Percentiles rank a stretch among this genome's conserved stretches.
These are phyloP conservation scores for Drosophila ogumai DNA, from an alignment of 1,140 invertebrate species.

Conservation along the genomic window DNA sequence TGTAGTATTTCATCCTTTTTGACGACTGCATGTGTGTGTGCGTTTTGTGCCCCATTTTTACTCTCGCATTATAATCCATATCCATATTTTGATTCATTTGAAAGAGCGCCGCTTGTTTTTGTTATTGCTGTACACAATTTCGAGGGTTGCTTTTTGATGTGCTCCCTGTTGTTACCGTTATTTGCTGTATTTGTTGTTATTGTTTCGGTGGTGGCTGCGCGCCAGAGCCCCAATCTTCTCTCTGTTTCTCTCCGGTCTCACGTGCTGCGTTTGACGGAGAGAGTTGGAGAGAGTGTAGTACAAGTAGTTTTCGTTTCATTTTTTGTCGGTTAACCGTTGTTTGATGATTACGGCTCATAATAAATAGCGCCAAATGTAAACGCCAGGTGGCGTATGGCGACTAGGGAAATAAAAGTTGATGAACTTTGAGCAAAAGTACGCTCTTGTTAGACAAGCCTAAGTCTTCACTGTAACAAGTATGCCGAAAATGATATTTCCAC, in stretches of 20 bases:
- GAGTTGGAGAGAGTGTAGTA: conserved; percentile 17
- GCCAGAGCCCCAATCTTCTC: conserved; percentile 38
- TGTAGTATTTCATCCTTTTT: conserved; percentile 45
- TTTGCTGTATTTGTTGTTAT: conserved; percentile 41
- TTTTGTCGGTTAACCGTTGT: conserved; percentile 49
- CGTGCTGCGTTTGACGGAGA: conserved; percentile 27
- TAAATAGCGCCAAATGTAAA: conserved; percentile 21
- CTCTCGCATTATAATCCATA: conserved; percentile 75
- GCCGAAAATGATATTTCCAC: background rate
- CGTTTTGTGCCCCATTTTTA: conserved; percentile 71
- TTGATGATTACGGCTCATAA: conserved; percentile 45
- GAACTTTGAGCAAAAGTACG: background rate
- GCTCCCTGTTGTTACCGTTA: conserved; percentile 40
- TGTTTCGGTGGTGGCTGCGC: conserved; percentile 53
- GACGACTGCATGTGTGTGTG: conserved; percentile 20
- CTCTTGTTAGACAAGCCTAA: background rate
- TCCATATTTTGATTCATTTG: conserved; percentile 78
- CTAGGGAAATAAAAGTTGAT: conserved; percentile 5
- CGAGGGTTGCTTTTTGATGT: conserved; percentile 59
- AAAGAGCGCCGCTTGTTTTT: conserved; percentile 59
- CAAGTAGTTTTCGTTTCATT: conserved; percentile 42
- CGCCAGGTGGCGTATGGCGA: conserved; percentile 33
- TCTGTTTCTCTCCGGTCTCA: conserved; percentile 33
- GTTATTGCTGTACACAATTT: conserved; percentile 66
- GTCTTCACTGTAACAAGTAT: background rate